Conservation (phyloP, 2,113 vertebrate genomes). For the Capreolus pygargus region DNA sequence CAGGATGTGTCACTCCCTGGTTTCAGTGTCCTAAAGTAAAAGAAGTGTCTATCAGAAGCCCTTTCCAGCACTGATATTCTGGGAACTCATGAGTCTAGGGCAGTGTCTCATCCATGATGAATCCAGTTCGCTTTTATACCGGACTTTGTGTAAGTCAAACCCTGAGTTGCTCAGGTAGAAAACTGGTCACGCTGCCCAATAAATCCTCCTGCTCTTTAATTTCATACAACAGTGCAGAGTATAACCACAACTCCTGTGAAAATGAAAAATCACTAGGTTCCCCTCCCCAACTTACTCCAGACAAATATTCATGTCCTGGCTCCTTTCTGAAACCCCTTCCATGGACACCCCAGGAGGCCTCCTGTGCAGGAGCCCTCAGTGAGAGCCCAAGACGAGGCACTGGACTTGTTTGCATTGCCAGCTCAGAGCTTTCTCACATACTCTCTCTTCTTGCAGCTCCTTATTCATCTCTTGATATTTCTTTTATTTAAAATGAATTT, state of each 20-base stretch:
- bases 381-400: neutral
- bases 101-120: neutral
- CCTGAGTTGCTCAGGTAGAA: slow-evolving; percentile 50
- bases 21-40: neutral
- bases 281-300: slow-evolving; percentile 20
- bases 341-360: slow-evolving; percentile 13
- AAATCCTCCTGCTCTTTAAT: slow-evolving; percentile 72
- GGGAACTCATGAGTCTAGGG: neutral
- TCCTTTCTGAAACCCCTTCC: slow-evolving; percentile 12
- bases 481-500: slow-evolving; percentile 8
- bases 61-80: neutral
- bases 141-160: neutral
- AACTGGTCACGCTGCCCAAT: slow-evolving; percentile 62
- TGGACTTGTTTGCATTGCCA: neutral
- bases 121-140: slow-evolving; percentile 38
- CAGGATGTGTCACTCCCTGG: neutral
- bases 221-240: slow-evolving; percentile 48
- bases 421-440: neutral
- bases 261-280: slow-evolving; percentile 52
- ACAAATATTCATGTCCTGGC: slow-evolving; percentile 17
- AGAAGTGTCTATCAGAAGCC: neutral
- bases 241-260: slow-evolving; percentile 35
- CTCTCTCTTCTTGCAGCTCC: neutral
- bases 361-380: neutral
- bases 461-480: neutral